These are phyloP conservation scores for Echinops telfairi DNA, from an alignment of 2,113 vertebrate species.

Conservation along the genomic window DNA sequence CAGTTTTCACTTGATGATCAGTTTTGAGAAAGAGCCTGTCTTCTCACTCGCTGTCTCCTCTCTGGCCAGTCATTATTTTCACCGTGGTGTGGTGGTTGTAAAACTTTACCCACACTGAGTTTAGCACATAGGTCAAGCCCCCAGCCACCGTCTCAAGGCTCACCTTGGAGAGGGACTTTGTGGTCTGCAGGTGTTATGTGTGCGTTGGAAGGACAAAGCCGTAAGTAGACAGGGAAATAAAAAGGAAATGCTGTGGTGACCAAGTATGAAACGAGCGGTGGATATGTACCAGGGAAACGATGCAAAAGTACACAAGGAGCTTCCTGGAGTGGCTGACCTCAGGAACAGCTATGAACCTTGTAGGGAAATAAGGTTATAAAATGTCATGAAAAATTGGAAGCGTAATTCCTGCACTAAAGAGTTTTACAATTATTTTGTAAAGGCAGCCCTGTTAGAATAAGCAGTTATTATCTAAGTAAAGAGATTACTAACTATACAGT, in stretches of 20 bases:
- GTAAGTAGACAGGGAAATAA: not conserved
- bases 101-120: not conserved
- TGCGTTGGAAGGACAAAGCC: not conserved
- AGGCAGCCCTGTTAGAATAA: not conserved
- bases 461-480: constrained; percentile 8
- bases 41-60: not conserved
- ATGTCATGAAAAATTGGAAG: not conserved
- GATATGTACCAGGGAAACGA: not conserved
- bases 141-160: not conserved
- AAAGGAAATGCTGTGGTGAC: not conserved
- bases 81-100: not conserved
- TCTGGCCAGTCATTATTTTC: constrained; percentile 21
- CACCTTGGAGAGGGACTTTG: not conserved
- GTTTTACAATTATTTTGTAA: not conserved
- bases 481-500: not conserved
- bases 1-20: not conserved
- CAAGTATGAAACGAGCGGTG: not conserved
- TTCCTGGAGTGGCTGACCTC: not conserved
- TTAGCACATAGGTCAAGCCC: not conserved
- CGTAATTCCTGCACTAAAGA: not conserved
- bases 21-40: constrained; percentile 34
- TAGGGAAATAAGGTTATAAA: not conserved
- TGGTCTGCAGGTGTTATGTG: not conserved
- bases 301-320: not conserved
- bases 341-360: not conserved